These are phyloP conservation scores for Muntiacus reevesi DNA, from an alignment of 2,113 vertebrate species.

Conservation along the genomic window DNA sequence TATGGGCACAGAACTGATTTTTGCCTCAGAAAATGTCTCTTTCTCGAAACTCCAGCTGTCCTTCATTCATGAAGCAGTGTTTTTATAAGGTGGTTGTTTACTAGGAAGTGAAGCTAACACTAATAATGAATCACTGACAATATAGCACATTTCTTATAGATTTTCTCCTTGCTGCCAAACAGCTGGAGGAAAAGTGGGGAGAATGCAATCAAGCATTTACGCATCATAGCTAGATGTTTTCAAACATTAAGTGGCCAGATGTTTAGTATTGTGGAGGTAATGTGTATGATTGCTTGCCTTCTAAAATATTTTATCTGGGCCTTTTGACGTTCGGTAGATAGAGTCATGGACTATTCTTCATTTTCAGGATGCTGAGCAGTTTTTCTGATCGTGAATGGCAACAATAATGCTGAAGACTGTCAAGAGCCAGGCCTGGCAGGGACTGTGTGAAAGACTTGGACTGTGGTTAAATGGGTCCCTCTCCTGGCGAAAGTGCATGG, in stretches of 20 bases:
- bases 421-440: not conserved
- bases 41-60: conserved; percentile 67
- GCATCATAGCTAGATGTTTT: conserved; percentile 50
- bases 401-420: not conserved
- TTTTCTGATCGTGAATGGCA: conserved; percentile 10
- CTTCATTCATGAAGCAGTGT: conserved; percentile 57
- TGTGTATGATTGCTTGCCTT: conserved; percentile 43
- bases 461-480: conserved; percentile 57
- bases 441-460: not conserved
- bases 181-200: conserved; percentile 48
- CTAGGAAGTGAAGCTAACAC: conserved; percentile 48
- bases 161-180: conserved; percentile 36
- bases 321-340: not conserved
- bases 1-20: not conserved
- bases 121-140: not conserved
- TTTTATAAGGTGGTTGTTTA: conserved; percentile 67
- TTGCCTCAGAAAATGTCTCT: conserved; percentile 64
- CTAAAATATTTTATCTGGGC: conserved; percentile 38
- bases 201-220: conserved; percentile 58
- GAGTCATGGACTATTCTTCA: not conserved
- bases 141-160: conserved; percentile 13
- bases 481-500: conserved; percentile 44
- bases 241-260: conserved; percentile 65
- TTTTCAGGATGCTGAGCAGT: conserved; percentile 14
- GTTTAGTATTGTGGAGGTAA: conserved; percentile 50